phyloP scores from a whole-genome alignment of 2,888 invertebrate species.

The Rosalia funebris region DNA sequence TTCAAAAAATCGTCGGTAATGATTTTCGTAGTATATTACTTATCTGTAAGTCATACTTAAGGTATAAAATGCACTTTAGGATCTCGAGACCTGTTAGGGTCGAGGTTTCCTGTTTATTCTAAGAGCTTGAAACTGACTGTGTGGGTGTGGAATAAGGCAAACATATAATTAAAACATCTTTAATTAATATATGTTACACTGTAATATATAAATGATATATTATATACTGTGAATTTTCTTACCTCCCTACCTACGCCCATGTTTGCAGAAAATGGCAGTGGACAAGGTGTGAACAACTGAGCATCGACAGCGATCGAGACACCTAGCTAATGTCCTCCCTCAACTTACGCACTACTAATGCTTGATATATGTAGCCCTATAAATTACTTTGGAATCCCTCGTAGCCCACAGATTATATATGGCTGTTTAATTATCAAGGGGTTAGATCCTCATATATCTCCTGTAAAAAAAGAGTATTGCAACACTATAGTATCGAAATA shows the following conservation, averaged over 20 bases:
- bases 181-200: no score
- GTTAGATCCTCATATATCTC: slow-evolving; percentile 41
- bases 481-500: not conserved
- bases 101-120: no score
- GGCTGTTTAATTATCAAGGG: slow-evolving; percentile 45
- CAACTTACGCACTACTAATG: slow-evolving; percentile 39
- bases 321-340: slow-evolving; percentile 31
- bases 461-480: slow-evolving; percentile 12
- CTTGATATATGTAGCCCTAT: slow-evolving; percentile 42
- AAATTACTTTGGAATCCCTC: slow-evolving; percentile 42
- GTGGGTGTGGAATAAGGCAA: no score
- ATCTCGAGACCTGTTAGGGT: no score
- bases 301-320: slow-evolving; percentile 24
- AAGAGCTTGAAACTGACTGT: no score
- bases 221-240: no score
- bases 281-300: slow-evolving; percentile 29
- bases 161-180: no score
- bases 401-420: slow-evolving; percentile 41
- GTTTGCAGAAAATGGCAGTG: slow-evolving; percentile 11
- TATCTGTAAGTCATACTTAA: no score
- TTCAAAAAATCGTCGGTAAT: no score
- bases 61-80: no score
- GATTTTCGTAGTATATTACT: no score
- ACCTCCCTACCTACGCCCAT: not conserved
- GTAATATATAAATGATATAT: no score